Evolutionary conservation across 2,797 vertebrate species (phyloP), one percentile per base, ranked within the genome.

Genomic region (Harpagifer antarcticus): DNA sequence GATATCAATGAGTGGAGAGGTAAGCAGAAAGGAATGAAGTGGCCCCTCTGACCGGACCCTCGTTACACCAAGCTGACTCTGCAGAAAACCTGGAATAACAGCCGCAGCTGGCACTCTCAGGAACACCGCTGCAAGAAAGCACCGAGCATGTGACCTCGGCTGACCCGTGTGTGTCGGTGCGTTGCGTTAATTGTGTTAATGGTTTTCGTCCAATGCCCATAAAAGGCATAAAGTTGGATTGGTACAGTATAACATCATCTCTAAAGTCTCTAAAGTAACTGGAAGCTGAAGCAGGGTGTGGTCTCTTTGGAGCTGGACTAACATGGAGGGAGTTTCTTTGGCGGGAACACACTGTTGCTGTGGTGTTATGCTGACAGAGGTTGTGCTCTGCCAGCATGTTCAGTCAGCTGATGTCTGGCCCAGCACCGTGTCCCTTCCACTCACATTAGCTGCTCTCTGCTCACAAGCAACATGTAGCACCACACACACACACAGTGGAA

Each of bases 81-180:
- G 81, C 90, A 89, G 70, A 89, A 87, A 84, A 50, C 44, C 52
- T 49, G 72, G 9, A 81, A 81, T 55, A 88, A 81, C 85, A 76
- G 70, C 82, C 31, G 12, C 88, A 88, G 78, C 82, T 89, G 85
- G 84, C 76, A 68, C 73, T 52, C 75, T 81, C 65, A 84, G 73
- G 64, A 86, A 44, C 76, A 45, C 79, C 33, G 65, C 79, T 75
- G 83, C 4, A 54, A 77, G 83, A 87, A 89, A 86, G 85, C 79
- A 78, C 73, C 61, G 54, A 47, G 50, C 85, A 76, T 40, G 50
- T 80, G 89, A 89, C 86, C 84, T 61, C 64, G 52, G 20, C 83
- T 75, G 88, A 90, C 89, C 88, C 2, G 53, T 49, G 20, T 27
- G 58, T 62, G 58, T 55, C 37, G 48, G n/a, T 15, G 23, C 59